Evolutionary conservation across 1,140 invertebrate genomes (phyloP).

Genomic region (Drosophila eugracilis): DNA sequence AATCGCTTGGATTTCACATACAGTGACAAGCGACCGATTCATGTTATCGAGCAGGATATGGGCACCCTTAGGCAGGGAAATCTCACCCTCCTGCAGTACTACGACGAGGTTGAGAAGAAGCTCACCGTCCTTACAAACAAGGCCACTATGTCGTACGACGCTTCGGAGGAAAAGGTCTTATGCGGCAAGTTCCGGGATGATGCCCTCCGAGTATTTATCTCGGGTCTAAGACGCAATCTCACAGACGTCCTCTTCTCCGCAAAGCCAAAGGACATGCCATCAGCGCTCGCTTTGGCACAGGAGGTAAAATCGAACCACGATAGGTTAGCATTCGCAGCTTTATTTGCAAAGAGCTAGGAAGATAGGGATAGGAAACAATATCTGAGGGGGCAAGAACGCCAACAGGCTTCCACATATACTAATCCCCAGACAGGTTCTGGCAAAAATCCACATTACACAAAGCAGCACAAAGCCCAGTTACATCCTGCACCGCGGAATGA

Average conservation of each 20-base stretch:
- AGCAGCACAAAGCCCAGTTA: constrained; percentile 5
- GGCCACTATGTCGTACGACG: no score
- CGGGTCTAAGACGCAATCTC: constrained; percentile 10
- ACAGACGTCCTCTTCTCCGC: constrained; percentile 19
- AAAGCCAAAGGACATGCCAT: constrained; percentile 41
- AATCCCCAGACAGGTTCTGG: constrained; percentile 1
- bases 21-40: constrained; percentile 36
- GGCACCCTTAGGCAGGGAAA: constrained; percentile 27
- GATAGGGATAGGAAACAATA: not conserved
- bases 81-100: no score
- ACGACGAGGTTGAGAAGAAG: no score
- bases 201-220: not conserved
- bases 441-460: not conserved
- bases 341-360: not conserved
- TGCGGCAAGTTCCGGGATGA: not conserved
- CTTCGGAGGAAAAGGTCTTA: no score
- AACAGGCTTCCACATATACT: not conserved
- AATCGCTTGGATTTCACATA: constrained; percentile 24
- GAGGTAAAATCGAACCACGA: not conserved
- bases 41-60: constrained; percentile 40
- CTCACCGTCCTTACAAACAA: no score
- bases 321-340: not conserved
- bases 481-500: no score
- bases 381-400: not conserved
- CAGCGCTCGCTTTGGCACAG: constrained; percentile 19